These are phyloP conservation scores for Prochilodus magdalenae DNA, from an alignment of 2,113 vertebrate species.

Conservation along the genomic window DNA sequence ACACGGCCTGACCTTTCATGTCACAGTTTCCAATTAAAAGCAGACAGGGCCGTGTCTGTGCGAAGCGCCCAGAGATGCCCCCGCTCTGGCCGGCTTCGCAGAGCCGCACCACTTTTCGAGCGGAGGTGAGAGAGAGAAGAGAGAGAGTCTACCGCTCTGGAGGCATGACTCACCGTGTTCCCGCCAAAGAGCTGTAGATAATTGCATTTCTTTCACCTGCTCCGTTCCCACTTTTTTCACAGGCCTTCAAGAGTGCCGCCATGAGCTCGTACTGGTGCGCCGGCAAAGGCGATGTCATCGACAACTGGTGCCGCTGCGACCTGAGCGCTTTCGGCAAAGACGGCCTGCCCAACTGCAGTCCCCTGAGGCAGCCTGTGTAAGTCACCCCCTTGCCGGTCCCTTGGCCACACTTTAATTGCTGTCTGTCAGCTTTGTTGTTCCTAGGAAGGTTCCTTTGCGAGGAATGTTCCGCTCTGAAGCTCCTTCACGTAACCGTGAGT, in stretches of 20 bases:
- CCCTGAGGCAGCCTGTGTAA: conserved; percentile 91
- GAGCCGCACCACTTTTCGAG: conserved; percentile 58
- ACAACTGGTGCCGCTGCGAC: conserved; percentile 99
- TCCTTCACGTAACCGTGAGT: conserved; percentile 63
- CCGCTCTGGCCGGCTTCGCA: conserved; percentile 60
- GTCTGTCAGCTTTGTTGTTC: conserved; percentile 58
- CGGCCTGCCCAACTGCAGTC: conserved; percentile 95
- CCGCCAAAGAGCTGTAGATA: conserved; percentile 62
- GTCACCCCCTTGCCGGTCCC: conserved; percentile 59
- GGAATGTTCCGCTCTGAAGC: conserved; percentile 41
- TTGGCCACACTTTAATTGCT: conserved; percentile 68
- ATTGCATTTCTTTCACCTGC: conserved; percentile 80
- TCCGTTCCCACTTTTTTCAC: conserved; percentile 60
- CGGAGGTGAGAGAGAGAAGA: conserved; percentile 48
- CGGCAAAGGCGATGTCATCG: conserved; percentile 97
- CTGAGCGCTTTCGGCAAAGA: conserved; percentile 94
- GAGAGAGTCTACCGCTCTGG: conserved; percentile 19
- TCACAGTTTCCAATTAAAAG: conserved; percentile 53
- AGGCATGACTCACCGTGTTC: conserved; percentile 41
- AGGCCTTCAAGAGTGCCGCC: conserved; percentile 93
- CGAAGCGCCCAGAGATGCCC: conserved; percentile 32
- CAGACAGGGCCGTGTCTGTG: conserved; percentile 45
- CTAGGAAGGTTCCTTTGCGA: conserved; percentile 44
- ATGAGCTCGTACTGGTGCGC: conserved; percentile 99
- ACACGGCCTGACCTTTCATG: conserved; percentile 52